Percentiles rank a stretch among this genome's conserved stretches.
These are phyloP conservation scores for Ectemnius lituratus DNA, from an alignment of 2,888 invertebrate genomes.

Conservation along the genomic window DNA sequence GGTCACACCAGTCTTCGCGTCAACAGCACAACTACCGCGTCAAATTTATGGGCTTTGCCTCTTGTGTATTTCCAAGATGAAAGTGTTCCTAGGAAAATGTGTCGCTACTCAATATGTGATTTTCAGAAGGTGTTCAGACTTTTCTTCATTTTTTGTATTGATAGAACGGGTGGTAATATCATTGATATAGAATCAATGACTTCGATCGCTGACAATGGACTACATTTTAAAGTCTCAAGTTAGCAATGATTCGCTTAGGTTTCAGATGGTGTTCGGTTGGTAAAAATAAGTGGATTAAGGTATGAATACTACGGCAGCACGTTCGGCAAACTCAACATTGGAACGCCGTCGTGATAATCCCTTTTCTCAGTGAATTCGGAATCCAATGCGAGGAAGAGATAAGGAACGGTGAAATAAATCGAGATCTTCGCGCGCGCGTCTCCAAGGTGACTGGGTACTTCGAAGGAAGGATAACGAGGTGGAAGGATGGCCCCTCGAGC, in stretches of 20 bases:
- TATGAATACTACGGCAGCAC: background rate
- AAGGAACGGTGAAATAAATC: slow-evolving; percentile 41
- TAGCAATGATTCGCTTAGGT: too few species aligned
- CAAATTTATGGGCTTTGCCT: slow-evolving; percentile 5
- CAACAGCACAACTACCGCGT: background rate
- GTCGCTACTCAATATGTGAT: too few species aligned
- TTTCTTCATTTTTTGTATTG: too few species aligned
- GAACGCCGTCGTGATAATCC: background rate
- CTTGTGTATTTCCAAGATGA: too few species aligned
- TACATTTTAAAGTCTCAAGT: too few species aligned
- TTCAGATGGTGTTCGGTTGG: background rate
- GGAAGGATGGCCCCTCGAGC: slow-evolving; percentile 27
- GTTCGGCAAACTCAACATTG: background rate
- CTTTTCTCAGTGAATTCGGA: slow-evolving; percentile 2
- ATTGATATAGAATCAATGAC: too few species aligned
- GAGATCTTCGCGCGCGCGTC: slow-evolving; percentile 20
- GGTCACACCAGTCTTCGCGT: background rate
- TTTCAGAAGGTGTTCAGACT: too few species aligned
- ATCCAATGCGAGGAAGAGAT: slow-evolving; percentile 4
- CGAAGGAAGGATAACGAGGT: slow-evolving; percentile 50
- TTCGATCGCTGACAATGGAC: too few species aligned
- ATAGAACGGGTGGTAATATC: too few species aligned
- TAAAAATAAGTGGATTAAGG: slow-evolving; percentile 4
- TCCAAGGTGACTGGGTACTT: slow-evolving; percentile 17
- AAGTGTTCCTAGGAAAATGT: too few species aligned